Percentiles rank a stretch among this genome's conserved stretches.
phyloP scores from a whole-genome alignment of 2,797 vertebrate species.

The Ctenopoma multispine region DNA sequence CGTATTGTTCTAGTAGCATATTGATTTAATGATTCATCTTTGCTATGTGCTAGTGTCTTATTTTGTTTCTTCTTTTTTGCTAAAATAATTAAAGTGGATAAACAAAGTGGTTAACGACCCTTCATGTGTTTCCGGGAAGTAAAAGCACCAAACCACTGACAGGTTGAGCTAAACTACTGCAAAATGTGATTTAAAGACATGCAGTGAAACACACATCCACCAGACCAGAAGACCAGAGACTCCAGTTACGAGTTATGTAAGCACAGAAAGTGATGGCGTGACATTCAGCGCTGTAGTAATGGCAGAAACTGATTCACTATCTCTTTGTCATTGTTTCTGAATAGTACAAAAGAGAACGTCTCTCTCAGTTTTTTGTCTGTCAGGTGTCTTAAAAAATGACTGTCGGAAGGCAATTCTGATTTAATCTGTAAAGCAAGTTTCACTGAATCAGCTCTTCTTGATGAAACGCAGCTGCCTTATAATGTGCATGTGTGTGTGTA shows the following conservation, averaged over 20 bases:
- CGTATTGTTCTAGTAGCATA: no score
- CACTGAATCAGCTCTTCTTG: neutral
- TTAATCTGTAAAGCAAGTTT: neutral
- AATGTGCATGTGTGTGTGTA: conserved; percentile 7
- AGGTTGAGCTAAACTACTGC: neutral
- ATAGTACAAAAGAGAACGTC: neutral
- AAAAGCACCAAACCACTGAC: neutral
- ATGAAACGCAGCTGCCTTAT: neutral
- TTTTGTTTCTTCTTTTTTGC: no score
- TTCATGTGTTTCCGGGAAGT: neutral
- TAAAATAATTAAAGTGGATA: no score
- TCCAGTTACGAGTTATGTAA: conserved; percentile 44
- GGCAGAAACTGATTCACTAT: conserved; percentile 32
- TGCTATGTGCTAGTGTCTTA: neutral
- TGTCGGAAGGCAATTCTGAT: neutral
- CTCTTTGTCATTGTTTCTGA: conserved; percentile 22
- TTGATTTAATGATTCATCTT: no score
- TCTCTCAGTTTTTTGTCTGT: conserved; percentile 8
- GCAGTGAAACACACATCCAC: neutral
- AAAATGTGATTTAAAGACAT: conserved; percentile 6
- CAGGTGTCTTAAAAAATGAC: neutral
- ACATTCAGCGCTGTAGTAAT: conserved; percentile 26
- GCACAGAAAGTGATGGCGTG: conserved; percentile 32
- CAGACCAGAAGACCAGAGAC: conserved; percentile 18
- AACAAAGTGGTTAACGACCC: neutral